phyloP scores from a whole-genome alignment of 2,113 vertebrate genomes.

The Rhynchomys soricoides region DNA sequence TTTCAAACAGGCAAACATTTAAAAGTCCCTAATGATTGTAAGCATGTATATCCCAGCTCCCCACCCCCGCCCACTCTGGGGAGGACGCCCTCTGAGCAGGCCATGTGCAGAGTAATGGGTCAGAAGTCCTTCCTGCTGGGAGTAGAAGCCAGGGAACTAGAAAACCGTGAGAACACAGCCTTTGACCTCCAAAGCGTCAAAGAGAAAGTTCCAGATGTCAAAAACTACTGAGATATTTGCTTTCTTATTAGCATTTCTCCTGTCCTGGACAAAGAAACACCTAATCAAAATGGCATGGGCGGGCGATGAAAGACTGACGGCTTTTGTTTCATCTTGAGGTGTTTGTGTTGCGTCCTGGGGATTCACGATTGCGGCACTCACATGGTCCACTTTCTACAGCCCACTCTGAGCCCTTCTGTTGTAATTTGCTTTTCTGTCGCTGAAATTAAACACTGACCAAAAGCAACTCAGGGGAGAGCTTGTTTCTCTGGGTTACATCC shows the following conservation, averaged over 20 bases:
- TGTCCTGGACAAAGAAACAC: not conserved
- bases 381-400: not conserved
- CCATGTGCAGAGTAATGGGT: not conserved
- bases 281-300: not conserved
- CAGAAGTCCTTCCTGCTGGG: conserved; percentile 13
- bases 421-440: not conserved
- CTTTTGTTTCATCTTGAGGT: not conserved
- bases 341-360: not conserved
- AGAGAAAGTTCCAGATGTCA: not conserved
- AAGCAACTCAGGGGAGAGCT: not conserved
- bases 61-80: not conserved
- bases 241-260: conserved; percentile 19
- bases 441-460: not conserved
- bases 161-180: conserved; percentile 50
- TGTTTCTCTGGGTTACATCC: not conserved
- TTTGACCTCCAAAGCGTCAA: not conserved
- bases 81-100: not conserved
- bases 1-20: not conserved
- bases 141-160: not conserved
- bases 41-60: not conserved
- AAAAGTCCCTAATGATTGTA: not conserved
- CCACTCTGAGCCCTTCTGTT: not conserved
- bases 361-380: not conserved
- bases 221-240: not conserved
- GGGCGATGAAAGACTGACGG: not conserved